Evolutionary conservation across 53 echinoderm and acorn worm species (phyloP).

Genomic region (Crossaster papposus): DNA sequence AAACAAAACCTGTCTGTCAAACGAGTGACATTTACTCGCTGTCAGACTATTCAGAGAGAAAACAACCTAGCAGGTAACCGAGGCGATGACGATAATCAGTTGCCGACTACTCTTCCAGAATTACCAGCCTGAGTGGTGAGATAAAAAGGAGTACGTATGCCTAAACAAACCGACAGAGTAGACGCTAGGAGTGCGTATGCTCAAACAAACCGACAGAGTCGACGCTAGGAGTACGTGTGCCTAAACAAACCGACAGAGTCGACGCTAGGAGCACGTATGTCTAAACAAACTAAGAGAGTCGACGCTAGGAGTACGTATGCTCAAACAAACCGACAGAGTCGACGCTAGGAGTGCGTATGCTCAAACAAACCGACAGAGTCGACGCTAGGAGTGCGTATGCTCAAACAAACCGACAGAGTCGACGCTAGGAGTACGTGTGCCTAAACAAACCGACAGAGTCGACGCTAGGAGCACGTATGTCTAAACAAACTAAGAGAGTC

Average conservation of each 20-base stretch:
- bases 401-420: background rate
- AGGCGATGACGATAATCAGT: conserved; percentile 34
- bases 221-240: too few species aligned
- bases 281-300: background rate
- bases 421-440: background rate
- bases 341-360: background rate
- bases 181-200: too few species aligned
- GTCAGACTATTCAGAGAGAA: background rate
- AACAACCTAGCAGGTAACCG: conserved; percentile 7
- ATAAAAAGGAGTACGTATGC: background rate
- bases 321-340: background rate
- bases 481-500: background rate
- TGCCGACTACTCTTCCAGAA: conserved; percentile 26
- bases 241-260: too few species aligned
- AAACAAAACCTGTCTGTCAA: conserved; percentile 24
- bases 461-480: background rate
- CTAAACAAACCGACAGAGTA: background rate
- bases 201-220: too few species aligned
- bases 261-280: background rate
- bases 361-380: background rate
- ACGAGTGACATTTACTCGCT: conserved; percentile 35
- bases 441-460: background rate
- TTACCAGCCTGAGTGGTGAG: conserved; percentile 2
- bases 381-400: background rate
- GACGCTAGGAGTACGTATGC: background rate